A percentile compares a stretch with the other conserved stretches of the same genome.
Evolutionary conservation across 2,888 invertebrate species (phyloP).

Genomic region (Troilus luridus): DNA sequence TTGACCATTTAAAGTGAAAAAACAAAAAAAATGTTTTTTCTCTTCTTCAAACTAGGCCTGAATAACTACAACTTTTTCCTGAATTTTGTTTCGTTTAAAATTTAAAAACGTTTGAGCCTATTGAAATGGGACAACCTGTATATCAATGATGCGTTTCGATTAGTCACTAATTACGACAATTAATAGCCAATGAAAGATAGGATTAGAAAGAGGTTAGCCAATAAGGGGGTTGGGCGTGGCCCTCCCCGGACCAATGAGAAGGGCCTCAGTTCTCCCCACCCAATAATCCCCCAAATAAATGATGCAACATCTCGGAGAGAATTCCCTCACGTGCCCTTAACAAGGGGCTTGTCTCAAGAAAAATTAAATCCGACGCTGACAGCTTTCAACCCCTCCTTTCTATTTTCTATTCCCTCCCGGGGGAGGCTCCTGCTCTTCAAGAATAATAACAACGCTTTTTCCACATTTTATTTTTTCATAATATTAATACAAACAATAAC

Average conservation of each 20-base stretch:
- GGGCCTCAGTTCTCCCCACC: background rate
- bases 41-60: too few relatives aligned
- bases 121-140: background rate
- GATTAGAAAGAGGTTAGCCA: background rate
- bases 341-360: background rate
- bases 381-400: background rate
- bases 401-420: background rate
- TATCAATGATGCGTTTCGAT: background rate
- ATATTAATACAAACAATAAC: background rate
- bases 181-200: background rate
- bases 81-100: background rate
- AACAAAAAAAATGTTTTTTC: too few relatives aligned
- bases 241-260: background rate
- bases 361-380: background rate
- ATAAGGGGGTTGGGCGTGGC: background rate
- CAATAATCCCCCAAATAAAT: conserved; percentile 38
- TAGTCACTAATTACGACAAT: background rate
- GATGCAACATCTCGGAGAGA: background rate
- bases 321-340: background rate
- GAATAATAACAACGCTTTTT: background rate
- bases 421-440: background rate
- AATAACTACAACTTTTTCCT: too few relatives aligned
- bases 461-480: background rate
- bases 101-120: too few relatives aligned
- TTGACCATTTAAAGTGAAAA: too few relatives aligned